Conservation (phyloP, 2,113 vertebrate species). For the Naja naja region DNA sequence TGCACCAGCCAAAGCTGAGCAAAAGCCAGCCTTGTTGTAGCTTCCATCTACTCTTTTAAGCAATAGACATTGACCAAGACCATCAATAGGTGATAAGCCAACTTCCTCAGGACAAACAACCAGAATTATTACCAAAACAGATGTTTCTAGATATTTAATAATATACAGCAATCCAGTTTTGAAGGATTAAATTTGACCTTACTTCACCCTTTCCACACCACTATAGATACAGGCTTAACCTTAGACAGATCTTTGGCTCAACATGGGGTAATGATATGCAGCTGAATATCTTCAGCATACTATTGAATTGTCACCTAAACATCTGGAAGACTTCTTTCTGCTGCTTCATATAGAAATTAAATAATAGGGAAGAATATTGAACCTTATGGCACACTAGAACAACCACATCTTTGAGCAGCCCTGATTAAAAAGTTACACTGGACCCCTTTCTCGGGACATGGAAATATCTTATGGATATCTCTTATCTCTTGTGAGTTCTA, state of each 20-base stretch:
- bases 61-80: not conserved
- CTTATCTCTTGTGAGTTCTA: not conserved
- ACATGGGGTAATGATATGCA: not conserved
- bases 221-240: not conserved
- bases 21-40: not conserved
- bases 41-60: not conserved
- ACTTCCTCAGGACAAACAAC: not conserved
- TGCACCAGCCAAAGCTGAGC: not conserved
- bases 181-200: not conserved
- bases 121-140: not conserved
- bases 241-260: not conserved
- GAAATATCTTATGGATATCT: not conserved
- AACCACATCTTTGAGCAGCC: not conserved
- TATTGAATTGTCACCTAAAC: not conserved
- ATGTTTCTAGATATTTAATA: not conserved
- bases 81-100: not conserved
- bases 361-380: not conserved
- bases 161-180: not conserved
- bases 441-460: not conserved
- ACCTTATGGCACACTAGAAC: not conserved
- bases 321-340: not conserved
- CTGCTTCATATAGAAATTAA: not conserved
- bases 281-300: not conserved
- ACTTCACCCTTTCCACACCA: not conserved
- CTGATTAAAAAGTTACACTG: not conserved